Evolutionary conservation across 2,797 vertebrate genomes (phyloP), one percentile per base, ranked within the genome.

Genomic region (Oreochromis grahami): DNA sequence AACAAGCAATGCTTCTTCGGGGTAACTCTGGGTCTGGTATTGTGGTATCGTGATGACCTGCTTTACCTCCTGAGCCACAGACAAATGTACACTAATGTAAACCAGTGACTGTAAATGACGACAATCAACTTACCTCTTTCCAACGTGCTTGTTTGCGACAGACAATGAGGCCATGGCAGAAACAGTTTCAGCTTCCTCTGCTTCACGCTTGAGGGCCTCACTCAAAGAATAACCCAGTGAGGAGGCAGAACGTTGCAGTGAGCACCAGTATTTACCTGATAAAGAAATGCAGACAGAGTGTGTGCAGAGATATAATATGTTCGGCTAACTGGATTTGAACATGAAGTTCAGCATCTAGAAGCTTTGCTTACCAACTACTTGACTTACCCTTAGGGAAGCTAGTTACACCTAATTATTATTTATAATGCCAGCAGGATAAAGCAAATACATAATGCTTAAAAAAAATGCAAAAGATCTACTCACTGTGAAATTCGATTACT

Each of bases 161-260:
- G 98, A 99, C 82, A 99, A 85, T 0, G 97, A 99, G 34, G 98
- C 98, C 98, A 99, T 99, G 77, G 98, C 98, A 0, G 97, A 99
- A 87, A 99, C 98, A 0, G 98, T 98, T 92, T 99, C 98, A 0
- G 98, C 97, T 87, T 99, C 98, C 74, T 99, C 98, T 0, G 94
- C 97, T 88, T 99, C 98, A 0, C 96, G 97, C 81, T 95, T 97
- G 87, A 98, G 98, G 1, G 97, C 97, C 94, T 99, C 98, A 1
- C 97, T 95, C 93, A 99, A 90, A 2, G 98, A 99, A 91, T 96
- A 98, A 0, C 97, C 97, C 29, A 97, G 94, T 0, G 97, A 98
- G 76, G 98, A 97, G 84, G 96, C 92, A 0, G 93, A 95, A 29
- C 97, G 97, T 85, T 97, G 97, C 81, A 99, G 96, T 4, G 97